Evolutionary conservation across 2,113 vertebrate species (phyloP).

Genomic region (Oriolus oriolus): DNA sequence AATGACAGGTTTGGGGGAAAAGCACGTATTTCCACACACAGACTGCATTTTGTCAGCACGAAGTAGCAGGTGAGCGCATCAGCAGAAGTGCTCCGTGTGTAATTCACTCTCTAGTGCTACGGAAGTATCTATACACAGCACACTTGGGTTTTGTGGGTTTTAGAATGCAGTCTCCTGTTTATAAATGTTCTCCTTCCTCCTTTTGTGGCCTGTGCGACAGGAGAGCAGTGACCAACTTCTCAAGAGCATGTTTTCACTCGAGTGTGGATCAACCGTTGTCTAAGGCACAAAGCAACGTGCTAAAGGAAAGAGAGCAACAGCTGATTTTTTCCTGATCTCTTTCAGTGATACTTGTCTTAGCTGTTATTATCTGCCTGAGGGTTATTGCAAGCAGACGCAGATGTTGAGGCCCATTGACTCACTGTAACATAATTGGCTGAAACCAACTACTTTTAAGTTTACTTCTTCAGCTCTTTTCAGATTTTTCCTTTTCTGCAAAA

Average conservation of each 20-base stretch:
- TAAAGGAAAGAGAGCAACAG: neutral
- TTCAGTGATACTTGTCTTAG: neutral
- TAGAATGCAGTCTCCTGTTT: neutral
- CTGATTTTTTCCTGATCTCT: neutral
- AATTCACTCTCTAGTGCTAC: neutral
- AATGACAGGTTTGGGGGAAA: neutral
- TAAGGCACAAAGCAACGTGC: rapidly evolving
- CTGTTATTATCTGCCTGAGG: neutral
- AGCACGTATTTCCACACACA: neutral
- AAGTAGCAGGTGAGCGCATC: neutral
- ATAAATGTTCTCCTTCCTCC: neutral
- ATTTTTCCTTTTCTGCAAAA: neutral
- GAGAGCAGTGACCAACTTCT: neutral
- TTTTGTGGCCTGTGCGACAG: rapidly evolving
- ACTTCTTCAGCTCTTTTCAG: neutral
- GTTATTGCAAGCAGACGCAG: neutral
- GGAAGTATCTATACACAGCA: neutral
- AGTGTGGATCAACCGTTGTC: neutral
- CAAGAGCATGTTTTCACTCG: rapidly evolving
- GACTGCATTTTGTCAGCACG: neutral
- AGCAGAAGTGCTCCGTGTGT: neutral
- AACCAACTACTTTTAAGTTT: neutral
- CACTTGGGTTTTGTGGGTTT: neutral
- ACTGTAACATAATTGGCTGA: neutral
- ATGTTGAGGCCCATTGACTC: neutral